Percentiles rank a stretch among this genome's conserved stretches.
Conservation (phyloP, 2,888 invertebrate species). For the Trissonchulus sp. region DNA sequence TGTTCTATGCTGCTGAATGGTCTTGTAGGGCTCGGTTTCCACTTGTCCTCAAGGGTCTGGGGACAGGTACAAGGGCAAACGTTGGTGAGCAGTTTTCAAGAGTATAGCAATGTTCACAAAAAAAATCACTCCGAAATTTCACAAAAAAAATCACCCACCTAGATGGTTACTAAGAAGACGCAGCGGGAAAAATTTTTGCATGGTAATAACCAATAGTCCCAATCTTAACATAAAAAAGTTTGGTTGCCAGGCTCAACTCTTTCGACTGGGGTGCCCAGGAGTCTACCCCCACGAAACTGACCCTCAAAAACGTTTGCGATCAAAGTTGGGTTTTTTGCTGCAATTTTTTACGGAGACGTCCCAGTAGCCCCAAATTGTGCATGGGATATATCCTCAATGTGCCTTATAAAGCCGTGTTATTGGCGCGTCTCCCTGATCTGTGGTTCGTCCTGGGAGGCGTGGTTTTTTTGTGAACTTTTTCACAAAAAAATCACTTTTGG, state of each 20-base stretch:
- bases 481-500: slow-evolving; percentile 8
- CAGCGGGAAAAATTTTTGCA: background rate
- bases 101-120: background rate
- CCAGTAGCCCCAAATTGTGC: background rate
- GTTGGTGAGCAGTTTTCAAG: too few species aligned
- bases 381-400: background rate
- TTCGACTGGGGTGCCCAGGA: background rate
- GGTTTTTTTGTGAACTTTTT: slow-evolving; percentile 1
- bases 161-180: background rate
- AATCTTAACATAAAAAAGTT: background rate
- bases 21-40: too few species aligned
- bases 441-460: background rate
- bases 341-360: background rate
- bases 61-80: too few species aligned
- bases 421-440: background rate
- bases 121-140: background rate
- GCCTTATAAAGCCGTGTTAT: background rate
- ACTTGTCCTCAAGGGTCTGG: too few species aligned
- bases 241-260: background rate
- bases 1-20: too few species aligned
- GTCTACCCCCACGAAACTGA: background rate
- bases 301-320: slow-evolving; percentile 8
- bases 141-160: slow-evolving; percentile 4
- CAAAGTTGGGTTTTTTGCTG: slow-evolving; percentile 3
- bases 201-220: background rate